phyloP scores from a whole-genome alignment of 2,888 invertebrate genomes.

The Myopa tessellatipennis region DNA sequence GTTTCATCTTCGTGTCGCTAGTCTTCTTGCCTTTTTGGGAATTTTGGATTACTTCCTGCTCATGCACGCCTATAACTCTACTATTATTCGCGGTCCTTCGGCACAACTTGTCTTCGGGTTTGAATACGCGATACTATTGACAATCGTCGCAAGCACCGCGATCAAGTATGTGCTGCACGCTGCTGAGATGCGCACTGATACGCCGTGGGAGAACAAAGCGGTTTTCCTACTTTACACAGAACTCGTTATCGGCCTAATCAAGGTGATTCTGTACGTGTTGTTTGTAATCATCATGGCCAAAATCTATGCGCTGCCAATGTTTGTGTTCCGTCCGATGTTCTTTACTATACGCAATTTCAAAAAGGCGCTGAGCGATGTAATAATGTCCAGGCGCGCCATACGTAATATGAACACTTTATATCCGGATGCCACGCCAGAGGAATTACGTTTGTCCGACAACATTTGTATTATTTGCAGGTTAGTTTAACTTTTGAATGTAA shows the following conservation, averaged over 20 bases:
- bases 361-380: constrained; percentile 96
- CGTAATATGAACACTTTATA: constrained; percentile 98
- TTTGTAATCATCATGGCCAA: constrained; percentile 97
- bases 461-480: constrained; percentile 97
- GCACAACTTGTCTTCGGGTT: constrained; percentile 99
- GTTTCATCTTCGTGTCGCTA: constrained; percentile 92
- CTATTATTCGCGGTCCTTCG: constrained; percentile 92
- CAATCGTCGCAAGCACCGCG: constrained; percentile 90
- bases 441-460: constrained; percentile 91
- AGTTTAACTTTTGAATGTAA: not conserved
- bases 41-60: constrained; percentile 90
- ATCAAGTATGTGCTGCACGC: constrained; percentile 92
- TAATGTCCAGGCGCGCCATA: constrained; percentile 95
- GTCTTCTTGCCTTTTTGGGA: constrained; percentile 84
- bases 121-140: constrained; percentile 97
- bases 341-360: constrained; percentile 98
- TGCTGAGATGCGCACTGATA: constrained; percentile 83
- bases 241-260: constrained; percentile 88
- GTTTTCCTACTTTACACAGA: constrained; percentile 97
- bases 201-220: constrained; percentile 99
- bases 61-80: constrained; percentile 92
- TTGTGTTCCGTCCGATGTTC: constrained; percentile 99
- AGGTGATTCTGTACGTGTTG: constrained; percentile 87
- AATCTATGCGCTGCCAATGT: constrained; percentile 96
- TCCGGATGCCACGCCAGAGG: constrained; percentile 94